Base-by-base conservation (phyloP, 2,888 invertebrate species). In the Phengaris arion region DNA sequence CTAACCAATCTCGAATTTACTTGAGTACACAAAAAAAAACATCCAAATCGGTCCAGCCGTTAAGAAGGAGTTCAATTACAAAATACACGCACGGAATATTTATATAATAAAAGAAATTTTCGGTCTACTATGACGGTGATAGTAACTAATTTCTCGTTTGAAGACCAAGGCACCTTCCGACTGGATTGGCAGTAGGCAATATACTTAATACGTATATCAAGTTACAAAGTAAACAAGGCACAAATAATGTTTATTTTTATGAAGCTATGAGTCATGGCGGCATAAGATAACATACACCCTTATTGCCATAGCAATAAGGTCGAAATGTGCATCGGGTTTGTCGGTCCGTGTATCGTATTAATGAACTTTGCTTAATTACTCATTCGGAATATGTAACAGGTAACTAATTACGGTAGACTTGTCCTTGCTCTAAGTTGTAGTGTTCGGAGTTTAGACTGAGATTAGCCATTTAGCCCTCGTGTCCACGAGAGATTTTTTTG, bases 361-460 rank as follows among this genome's bases (percentile, higher is more conserved):
- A 64, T 64, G 64, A 64, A 64, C 64, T 64, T 64, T 35, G 64
- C 35, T 64, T 64, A 64, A 64, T 64, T 64, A 64, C 64, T 64
- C 64, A 64, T 64, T 64, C 35, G 45, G 64, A 64, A 64, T 64
- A 35, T 45, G 35, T 64, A 64, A 64, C 35, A 12, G 22, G 22
- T 22, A 22, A 64, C 35, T 12, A 45, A 64, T 64, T 45, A 64
- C 64, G 64, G 64, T 45, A 64, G 12, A 64, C 35, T 64, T 64
- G 35, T 35, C 12, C 64, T 64, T 64, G 64, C 10, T 52, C 52
- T 45, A 64, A 6, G 64, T 64, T 15, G 57, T 59, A 59, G 22
- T 22, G 22, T 59, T 35, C 45, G 35, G 5, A 64, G 8, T 10
- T 12, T 12, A 64, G 6, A 64, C 35, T 35, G 35, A 35, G 35